phyloP scores from a whole-genome alignment of 2,888 invertebrate genomes.

The Camponotus fellah region DNA sequence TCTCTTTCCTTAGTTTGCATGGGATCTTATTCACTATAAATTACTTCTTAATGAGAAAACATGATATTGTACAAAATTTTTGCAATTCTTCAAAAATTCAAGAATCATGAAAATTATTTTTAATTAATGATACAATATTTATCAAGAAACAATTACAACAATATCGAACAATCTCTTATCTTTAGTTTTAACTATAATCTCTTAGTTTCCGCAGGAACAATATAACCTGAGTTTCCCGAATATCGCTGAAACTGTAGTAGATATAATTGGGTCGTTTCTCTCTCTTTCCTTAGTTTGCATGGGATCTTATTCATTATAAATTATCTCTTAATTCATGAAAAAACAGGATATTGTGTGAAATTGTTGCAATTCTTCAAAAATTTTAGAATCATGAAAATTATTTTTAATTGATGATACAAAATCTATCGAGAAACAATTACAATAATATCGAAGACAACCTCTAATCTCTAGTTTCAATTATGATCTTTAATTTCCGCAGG shows the following conservation, averaged over 20 bases:
- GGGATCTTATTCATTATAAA: slow-evolving; percentile 12
- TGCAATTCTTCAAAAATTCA: background rate
- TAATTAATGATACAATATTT: background rate
- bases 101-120: background rate
- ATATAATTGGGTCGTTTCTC: background rate
- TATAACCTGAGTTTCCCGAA: background rate
- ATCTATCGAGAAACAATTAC: background rate
- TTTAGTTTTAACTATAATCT: background rate
- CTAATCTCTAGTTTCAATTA: background rate
- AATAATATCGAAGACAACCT: background rate
- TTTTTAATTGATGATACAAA: background rate
- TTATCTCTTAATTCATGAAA: background rate
- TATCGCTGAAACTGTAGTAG: background rate
- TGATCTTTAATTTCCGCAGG: background rate
- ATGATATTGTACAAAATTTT: background rate
- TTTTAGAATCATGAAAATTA: background rate
- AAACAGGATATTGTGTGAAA: background rate
- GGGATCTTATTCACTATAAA: slow-evolving; percentile 11
- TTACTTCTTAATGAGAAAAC: background rate
- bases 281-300: background rate
- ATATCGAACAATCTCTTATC: background rate
- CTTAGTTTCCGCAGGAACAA: background rate
- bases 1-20: background rate
- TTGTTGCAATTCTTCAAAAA: background rate
- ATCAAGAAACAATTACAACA: background rate